Conservation (phyloP, 1,140 invertebrate genomes). For the Acyrthosiphon pisum region DNA sequence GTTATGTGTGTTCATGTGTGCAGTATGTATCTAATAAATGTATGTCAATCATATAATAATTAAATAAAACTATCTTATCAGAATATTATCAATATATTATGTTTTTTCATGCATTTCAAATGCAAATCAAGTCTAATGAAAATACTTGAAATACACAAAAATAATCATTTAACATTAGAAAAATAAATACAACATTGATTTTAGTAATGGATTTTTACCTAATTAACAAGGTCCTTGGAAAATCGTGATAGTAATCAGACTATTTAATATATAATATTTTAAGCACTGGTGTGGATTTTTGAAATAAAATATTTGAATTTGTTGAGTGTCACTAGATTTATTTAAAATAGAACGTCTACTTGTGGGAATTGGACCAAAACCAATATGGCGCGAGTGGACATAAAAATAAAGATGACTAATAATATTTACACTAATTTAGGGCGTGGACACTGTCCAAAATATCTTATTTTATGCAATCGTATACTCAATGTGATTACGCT, state of each 20-base stretch:
- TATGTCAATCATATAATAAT: not conserved
- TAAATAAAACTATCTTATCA: slow-evolving; percentile 1
- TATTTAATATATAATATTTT: slow-evolving; percentile 11
- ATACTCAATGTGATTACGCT: slow-evolving; percentile 32
- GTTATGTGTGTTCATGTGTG: not conserved
- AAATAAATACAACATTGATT: not conserved
- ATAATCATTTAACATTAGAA: slow-evolving; percentile 32
- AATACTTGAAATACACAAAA: slow-evolving; percentile 57
- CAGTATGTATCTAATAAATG: not conserved
- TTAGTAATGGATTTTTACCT: not conserved
- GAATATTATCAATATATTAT: not conserved
- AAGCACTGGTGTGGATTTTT: not conserved
- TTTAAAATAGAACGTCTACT: slow-evolving; percentile 57
- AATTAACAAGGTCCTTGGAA: not conserved
- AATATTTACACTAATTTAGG: slow-evolving; percentile 57
- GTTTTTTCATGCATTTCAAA: slow-evolving; percentile 55
- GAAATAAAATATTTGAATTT: slow-evolving; percentile 52
- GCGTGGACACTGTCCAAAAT: slow-evolving; percentile 54
- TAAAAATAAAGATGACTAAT: slow-evolving; percentile 56
- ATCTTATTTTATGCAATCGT: slow-evolving; percentile 35
- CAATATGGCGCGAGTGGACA: slow-evolving; percentile 50
- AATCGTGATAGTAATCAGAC: not conserved
- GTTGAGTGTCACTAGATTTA: slow-evolving; percentile 50
- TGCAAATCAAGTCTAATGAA: slow-evolving; percentile 55
- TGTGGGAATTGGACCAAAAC: slow-evolving; percentile 52